phyloP scores from a whole-genome alignment of 2,113 vertebrate genomes.

The Percopsis transmontana region DNA sequence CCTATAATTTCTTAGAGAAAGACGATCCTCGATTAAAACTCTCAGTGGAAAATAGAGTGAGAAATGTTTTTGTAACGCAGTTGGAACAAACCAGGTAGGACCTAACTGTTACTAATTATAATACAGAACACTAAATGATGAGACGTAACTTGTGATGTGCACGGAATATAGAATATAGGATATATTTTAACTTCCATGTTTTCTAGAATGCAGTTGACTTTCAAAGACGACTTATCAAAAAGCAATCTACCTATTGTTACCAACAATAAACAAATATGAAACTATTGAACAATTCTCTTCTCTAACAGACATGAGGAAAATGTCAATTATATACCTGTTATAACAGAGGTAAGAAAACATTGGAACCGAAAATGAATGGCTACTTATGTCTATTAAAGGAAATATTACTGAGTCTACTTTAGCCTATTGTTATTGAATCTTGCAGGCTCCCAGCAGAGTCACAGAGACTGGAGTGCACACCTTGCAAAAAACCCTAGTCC shows the following conservation, averaged over 20 bases:
- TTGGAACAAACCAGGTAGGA: conserved; percentile 69
- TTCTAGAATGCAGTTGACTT: background rate
- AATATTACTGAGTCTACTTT: background rate
- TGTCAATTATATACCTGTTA: conserved; percentile 64
- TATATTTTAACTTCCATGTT: too few relatives aligned
- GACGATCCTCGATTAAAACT: conserved; percentile 63
- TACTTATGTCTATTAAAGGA: background rate
- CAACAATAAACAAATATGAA: background rate
- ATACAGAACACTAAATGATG: too few relatives aligned
- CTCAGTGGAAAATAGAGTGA: conserved; percentile 66
- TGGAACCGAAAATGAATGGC: background rate
- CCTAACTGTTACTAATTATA: too few relatives aligned
- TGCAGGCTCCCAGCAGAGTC: conserved; percentile 59
- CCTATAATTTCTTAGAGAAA: conserved; percentile 44
- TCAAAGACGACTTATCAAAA: too few relatives aligned
- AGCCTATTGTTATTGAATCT: background rate
- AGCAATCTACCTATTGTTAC: background rate
- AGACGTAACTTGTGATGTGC: too few relatives aligned
- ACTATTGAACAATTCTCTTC: background rate
- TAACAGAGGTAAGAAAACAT: conserved; percentile 65
- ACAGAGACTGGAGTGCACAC: conserved; percentile 69
- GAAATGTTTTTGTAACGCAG: conserved; percentile 79
- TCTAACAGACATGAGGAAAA: conserved; percentile 59
- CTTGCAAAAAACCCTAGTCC: conserved; percentile 71
- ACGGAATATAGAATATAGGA: too few relatives aligned